Conservation (phyloP, 2,888 invertebrate genomes). For the Ptilodon capucinus region DNA sequence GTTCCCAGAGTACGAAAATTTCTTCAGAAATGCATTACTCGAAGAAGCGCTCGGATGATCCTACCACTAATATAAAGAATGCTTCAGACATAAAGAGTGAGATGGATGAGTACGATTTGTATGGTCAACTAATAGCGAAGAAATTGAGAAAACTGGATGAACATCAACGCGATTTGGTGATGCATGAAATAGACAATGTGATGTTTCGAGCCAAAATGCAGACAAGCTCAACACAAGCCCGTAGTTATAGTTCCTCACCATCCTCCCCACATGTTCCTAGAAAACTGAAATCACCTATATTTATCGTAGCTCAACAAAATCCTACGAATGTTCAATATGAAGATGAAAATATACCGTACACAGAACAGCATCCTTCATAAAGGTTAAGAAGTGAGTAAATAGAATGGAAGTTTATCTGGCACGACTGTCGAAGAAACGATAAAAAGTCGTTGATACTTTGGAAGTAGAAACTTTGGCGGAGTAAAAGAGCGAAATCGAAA, state of each 20-base stretch:
- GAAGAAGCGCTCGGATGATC: slow-evolving; percentile 45
- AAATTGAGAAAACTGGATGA: slow-evolving; percentile 70
- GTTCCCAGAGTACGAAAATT: slow-evolving; percentile 7
- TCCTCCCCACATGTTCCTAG: slow-evolving; percentile 39
- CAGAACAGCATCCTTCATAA: slow-evolving; percentile 30
- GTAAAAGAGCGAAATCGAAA: no score
- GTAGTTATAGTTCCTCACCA: slow-evolving; percentile 49
- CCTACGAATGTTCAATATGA: slow-evolving; percentile 47
- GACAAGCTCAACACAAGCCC: slow-evolving; percentile 32
- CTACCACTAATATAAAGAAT: slow-evolving; percentile 31
- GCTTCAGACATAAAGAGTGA: slow-evolving; percentile 37
- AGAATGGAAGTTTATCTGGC: neutral
- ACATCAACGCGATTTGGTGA: slow-evolving; percentile 65
- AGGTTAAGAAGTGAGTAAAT: neutral
- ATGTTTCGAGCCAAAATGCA: slow-evolving; percentile 71
- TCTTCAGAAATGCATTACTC: slow-evolving; percentile 23
- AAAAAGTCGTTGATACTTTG: no score
- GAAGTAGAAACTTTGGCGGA: no score
- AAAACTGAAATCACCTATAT: slow-evolving; percentile 60
- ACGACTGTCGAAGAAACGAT: no score
- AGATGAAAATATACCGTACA: slow-evolving; percentile 56
- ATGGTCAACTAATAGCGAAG: slow-evolving; percentile 66
- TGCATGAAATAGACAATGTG: slow-evolving; percentile 75
- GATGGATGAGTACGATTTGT: slow-evolving; percentile 69
- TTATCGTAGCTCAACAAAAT: slow-evolving; percentile 53